Conservation (phyloP, 2,113 vertebrate genomes). For the Antechinus stuartii region DNA sequence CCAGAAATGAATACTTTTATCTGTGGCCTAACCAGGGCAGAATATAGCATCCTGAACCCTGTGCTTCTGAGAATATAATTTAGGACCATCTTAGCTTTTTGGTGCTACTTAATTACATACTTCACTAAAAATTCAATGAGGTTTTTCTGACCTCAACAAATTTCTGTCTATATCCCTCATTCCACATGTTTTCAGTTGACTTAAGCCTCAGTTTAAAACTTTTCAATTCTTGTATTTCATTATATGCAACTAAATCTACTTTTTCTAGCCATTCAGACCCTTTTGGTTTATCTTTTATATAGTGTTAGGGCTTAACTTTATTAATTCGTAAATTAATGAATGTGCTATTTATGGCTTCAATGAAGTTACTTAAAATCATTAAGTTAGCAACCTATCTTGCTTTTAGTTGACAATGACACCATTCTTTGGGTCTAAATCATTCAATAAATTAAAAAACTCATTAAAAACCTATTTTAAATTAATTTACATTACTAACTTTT, state of each 20-base stretch:
- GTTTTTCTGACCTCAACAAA: neutral
- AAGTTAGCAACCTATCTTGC: neutral
- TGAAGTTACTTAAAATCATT: neutral
- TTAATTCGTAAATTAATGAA: neutral
- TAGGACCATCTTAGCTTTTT: neutral
- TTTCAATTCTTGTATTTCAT: neutral
- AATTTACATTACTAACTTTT: conserved; percentile 10
- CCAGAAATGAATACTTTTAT: neutral
- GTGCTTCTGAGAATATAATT: neutral
- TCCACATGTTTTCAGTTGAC: neutral
- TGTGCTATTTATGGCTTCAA: neutral
- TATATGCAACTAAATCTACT: neutral
- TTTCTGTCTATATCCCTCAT: neutral
- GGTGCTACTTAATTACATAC: neutral
- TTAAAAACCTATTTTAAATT: neutral
- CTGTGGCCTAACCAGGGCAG: neutral
- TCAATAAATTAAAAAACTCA: neutral
- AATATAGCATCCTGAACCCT: neutral
- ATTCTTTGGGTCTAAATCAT: neutral
- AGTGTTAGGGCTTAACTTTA: neutral
- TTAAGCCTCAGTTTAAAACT: neutral
- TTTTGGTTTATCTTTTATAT: neutral
- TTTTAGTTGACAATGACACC: neutral
- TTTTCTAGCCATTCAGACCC: neutral
- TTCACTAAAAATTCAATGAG: neutral